These are phyloP conservation scores for Dysdera silvatica DNA, from an alignment of 1,140 invertebrate genomes.

Conservation along the genomic window DNA sequence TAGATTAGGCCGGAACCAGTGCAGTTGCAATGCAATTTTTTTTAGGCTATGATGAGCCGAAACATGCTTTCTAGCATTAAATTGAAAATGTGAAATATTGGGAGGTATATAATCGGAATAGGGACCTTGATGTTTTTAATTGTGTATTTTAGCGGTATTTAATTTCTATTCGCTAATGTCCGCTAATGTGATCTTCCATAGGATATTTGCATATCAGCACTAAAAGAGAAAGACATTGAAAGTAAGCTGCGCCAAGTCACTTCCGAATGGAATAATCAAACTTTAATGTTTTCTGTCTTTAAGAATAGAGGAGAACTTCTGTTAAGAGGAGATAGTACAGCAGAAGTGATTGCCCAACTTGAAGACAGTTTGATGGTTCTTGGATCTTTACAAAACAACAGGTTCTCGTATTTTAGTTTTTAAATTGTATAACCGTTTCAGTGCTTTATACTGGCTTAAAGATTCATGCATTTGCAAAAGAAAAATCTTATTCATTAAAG, in stretches of 20 bases:
- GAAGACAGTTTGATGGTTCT: constrained; percentile 95
- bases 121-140: too few relatives aligned
- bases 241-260: constrained; percentile 89
- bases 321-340: constrained; percentile 83
- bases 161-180: too few relatives aligned
- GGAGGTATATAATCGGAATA: too few relatives aligned
- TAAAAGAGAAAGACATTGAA: constrained; percentile 97
- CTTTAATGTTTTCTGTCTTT: constrained; percentile 87
- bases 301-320: constrained; percentile 90
- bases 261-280: constrained; percentile 88
- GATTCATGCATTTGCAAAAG: background rate
- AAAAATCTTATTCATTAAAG: background rate
- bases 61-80: too few relatives aligned
- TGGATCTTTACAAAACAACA: constrained; percentile 82
- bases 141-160: too few relatives aligned
- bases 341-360: constrained; percentile 84
- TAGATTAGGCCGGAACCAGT: too few relatives aligned
- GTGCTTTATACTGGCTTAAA: background rate
- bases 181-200: constrained; percentile 38
- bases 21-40: too few relatives aligned
- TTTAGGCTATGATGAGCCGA: too few relatives aligned
- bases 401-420: constrained; percentile 45
- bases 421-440: background rate
- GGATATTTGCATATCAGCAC: constrained; percentile 95
- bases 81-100: too few relatives aligned